Percentiles rank a stretch among this genome's conserved stretches.
Conservation (phyloP, 1,140 invertebrate species). For the Daktulosphaira vitifoliae region DNA sequence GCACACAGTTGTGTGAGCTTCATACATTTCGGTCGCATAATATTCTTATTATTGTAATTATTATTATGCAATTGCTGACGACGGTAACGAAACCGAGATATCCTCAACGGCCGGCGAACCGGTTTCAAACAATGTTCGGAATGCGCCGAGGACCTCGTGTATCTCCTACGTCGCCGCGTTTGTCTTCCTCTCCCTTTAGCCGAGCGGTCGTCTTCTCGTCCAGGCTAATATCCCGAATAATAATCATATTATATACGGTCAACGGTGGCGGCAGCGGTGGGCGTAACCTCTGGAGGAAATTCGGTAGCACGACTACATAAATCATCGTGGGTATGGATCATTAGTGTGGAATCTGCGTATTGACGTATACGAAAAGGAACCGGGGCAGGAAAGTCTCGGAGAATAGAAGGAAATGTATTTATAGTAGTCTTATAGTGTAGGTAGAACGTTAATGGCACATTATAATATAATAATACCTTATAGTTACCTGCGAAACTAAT, state of each 20-base stretch:
- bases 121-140: conserved; percentile 20
- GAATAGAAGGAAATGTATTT: no score
- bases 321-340: not conserved
- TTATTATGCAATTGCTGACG: no score
- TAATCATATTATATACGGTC: conserved; percentile 6
- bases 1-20: no score
- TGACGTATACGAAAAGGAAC: no score
- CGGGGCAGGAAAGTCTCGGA: no score
- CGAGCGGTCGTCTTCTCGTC: not conserved
- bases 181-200: not conserved
- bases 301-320: conserved; percentile 17
- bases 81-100: not conserved
- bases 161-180: not conserved
- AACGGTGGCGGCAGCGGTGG: not conserved
- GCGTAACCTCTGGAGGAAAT: conserved; percentile 17
- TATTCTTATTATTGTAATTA: no score
- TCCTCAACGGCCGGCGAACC: conserved; percentile 8
- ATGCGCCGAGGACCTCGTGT: not conserved
- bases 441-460: no score
- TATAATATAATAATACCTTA: no score
- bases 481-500: no score
- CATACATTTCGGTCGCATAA: no score
- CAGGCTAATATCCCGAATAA: conserved; percentile 4
- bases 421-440: no score
- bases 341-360: no score